Percentiles rank a stretch among this genome's conserved stretches.
Conservation (phyloP, 2,113 vertebrate genomes). For the Oreotrochilus melanogaster region DNA sequence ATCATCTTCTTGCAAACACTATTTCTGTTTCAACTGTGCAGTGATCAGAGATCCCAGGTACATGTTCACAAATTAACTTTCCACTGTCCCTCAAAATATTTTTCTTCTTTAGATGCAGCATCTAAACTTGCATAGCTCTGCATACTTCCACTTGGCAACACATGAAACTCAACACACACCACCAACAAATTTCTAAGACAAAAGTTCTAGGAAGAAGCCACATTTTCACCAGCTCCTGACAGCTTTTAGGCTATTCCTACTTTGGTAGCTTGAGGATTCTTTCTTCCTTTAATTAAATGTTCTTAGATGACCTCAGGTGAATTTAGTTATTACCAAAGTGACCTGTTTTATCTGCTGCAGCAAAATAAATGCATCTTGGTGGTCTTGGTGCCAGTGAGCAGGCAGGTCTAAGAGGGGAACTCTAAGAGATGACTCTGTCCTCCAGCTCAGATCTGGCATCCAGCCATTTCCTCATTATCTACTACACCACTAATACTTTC, state of each 20-base stretch:
- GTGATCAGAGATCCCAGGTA: background rate
- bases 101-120: background rate
- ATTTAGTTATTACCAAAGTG: background rate
- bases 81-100: background rate
- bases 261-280: background rate
- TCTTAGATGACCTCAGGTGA: background rate
- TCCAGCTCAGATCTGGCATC: background rate
- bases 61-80: background rate
- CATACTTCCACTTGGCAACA: background rate
- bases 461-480: background rate
- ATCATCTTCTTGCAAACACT: background rate
- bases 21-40: background rate
- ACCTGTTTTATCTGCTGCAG: background rate
- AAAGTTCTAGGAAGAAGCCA: background rate
- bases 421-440: background rate
- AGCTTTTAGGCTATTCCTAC: background rate
- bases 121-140: background rate
- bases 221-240: background rate
- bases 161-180: background rate
- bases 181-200: background rate
- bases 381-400: background rate
- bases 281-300: background rate
- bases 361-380: background rate
- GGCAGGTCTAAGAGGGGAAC: background rate
- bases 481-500: background rate